Evolutionary conservation across 53 echinoderm and acorn worm genomes (phyloP).

Genomic region (Actinopyga echinites): DNA sequence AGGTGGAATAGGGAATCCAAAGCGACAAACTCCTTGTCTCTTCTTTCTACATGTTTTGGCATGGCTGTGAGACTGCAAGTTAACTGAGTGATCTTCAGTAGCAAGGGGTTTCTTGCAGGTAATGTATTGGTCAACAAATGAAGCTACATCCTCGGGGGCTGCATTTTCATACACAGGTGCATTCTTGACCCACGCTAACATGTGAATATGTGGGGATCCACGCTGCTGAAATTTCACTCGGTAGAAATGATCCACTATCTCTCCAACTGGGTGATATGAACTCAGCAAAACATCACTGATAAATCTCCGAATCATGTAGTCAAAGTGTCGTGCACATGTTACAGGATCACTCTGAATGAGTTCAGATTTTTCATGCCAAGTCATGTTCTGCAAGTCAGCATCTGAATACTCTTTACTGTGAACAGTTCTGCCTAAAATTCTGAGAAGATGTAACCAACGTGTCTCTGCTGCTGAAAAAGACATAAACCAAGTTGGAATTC

Average conservation of each 20-base stretch:
- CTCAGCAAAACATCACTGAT: slow-evolving; percentile 4
- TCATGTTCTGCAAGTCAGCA: slow-evolving; percentile 31
- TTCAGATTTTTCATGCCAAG: slow-evolving; percentile 42
- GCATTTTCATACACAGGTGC: not conserved
- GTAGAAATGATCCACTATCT: slow-evolving; percentile 43
- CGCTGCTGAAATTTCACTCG: too few relatives aligned
- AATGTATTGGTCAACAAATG: not conserved
- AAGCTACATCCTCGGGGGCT: too few relatives aligned
- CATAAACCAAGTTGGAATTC: slow-evolving; percentile 59
- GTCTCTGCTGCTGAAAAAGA: slow-evolving; percentile 59
- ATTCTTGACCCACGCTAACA: not conserved
- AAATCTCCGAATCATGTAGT: slow-evolving; percentile 36
- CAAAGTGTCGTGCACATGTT: slow-evolving; percentile 53
- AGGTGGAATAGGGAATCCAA: slow-evolving; percentile 17
- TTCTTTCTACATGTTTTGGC: not conserved
- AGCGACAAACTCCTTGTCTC: slow-evolving; percentile 4
- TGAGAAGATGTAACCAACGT: slow-evolving; percentile 39
- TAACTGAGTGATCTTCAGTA: not conserved
- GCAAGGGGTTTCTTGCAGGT: not conserved
- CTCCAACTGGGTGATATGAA: slow-evolving; percentile 27
- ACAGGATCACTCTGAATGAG: slow-evolving; percentile 51
- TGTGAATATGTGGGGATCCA: too few relatives aligned
- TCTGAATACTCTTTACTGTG: slow-evolving; percentile 30
- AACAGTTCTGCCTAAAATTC: slow-evolving; percentile 40
- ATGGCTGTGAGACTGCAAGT: too few relatives aligned